Evolutionary conservation across 2,888 invertebrate species (phyloP).

Genomic region (Cylloceria caligata): DNA sequence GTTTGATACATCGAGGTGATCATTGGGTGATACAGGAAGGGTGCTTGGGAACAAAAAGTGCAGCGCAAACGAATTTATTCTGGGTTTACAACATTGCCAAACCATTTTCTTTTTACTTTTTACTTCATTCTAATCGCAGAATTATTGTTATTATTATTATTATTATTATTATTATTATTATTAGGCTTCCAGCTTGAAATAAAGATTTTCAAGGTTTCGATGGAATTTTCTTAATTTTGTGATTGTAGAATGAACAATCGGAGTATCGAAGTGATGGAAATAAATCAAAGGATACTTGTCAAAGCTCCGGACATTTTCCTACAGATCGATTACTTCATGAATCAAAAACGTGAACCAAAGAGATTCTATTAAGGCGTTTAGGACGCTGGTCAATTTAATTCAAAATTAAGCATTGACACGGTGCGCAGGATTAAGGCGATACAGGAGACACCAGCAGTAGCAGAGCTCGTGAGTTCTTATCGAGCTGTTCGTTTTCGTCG

Average conservation of each 20-base stretch:
- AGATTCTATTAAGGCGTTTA: constrained; percentile 63
- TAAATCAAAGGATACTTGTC: not conserved
- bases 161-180: no score
- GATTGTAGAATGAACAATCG: not conserved
- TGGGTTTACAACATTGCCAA: not conserved
- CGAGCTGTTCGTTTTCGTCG: not conserved
- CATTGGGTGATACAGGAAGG: constrained; percentile 68
- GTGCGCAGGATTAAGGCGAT: constrained; percentile 54
- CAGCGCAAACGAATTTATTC: constrained; percentile 47
- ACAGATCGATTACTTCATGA: constrained; percentile 54
- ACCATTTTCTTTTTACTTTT: not conserved
- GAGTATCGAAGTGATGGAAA: constrained; percentile 5
- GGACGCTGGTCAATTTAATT: constrained; percentile 71
- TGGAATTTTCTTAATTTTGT: not conserved
- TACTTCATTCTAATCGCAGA: not conserved
- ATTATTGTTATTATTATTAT: not conserved
- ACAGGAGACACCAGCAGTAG: constrained; percentile 8
- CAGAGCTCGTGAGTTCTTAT: not conserved
- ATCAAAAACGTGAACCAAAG: constrained; percentile 50
- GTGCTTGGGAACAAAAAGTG: constrained; percentile 71
- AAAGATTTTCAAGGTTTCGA: not conserved
- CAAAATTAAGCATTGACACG: constrained; percentile 71
- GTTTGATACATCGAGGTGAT: constrained; percentile 74
- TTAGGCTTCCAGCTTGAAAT: not conserved
- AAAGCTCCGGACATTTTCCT: constrained; percentile 36